Conservation (phyloP, 1,140 invertebrate genomes). For the Drosophila nasuta region DNA sequence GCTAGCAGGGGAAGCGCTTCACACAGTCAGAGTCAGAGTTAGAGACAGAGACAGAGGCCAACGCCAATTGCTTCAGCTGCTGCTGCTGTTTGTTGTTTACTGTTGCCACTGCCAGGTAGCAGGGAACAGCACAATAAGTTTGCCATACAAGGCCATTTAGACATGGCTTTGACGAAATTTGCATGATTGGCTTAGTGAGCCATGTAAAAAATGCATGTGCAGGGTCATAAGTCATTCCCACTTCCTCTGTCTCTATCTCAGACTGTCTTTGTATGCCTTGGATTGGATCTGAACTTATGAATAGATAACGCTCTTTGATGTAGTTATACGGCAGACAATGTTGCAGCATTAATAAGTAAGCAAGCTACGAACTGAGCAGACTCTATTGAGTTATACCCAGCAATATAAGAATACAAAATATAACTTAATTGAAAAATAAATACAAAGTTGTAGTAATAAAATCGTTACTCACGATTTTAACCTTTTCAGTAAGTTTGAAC, state of each 20-base stretch:
- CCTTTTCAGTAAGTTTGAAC: too few species aligned
- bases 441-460: too few species aligned
- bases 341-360: not conserved
- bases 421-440: too few species aligned
- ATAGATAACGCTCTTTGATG: slow-evolving; percentile 27
- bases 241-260: not conserved
- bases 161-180: slow-evolving; percentile 53
- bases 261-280: not conserved
- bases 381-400: not conserved
- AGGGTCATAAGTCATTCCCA: slow-evolving; percentile 47
- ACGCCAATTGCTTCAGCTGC: slow-evolving; percentile 1
- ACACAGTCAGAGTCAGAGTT: not conserved
- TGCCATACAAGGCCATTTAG: slow-evolving; percentile 72
- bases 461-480: too few species aligned
- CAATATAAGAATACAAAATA: too few species aligned
- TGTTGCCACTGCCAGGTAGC: slow-evolving; percentile 44
- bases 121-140: slow-evolving; percentile 55
- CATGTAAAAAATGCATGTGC: slow-evolving; percentile 50
- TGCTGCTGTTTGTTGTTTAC: not conserved
- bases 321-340: not conserved
- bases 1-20: not conserved
- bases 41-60: not conserved
- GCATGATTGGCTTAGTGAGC: slow-evolving; percentile 54
- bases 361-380: not conserved
- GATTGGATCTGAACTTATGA: slow-evolving; percentile 29